These are phyloP conservation scores for Chionomys nivalis DNA, from an alignment of 2,113 vertebrate species.

Conservation along the genomic window DNA sequence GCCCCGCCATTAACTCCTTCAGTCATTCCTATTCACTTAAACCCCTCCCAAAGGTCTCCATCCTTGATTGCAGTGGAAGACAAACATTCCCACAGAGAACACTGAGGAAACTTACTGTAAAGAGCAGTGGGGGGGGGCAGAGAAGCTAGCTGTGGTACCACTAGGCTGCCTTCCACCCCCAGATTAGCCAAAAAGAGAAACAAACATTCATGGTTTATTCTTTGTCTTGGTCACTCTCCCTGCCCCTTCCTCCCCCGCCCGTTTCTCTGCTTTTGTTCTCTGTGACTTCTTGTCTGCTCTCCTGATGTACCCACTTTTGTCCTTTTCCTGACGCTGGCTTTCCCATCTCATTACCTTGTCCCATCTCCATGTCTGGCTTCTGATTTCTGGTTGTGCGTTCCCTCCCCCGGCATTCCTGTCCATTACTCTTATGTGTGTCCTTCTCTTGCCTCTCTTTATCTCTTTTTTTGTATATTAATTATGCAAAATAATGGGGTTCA, in stretches of 20 bases:
- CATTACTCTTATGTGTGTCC: background rate
- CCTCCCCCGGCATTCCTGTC: background rate
- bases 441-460: background rate
- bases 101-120: background rate
- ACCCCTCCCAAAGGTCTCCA: background rate
- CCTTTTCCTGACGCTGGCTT: background rate
- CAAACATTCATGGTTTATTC: background rate
- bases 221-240: background rate
- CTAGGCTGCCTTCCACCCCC: background rate
- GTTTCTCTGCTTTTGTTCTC: background rate
- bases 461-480: background rate
- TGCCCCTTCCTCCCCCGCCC: background rate
- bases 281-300: conserved; percentile 33
- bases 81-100: background rate
- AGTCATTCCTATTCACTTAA: background rate
- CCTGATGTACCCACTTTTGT: background rate
- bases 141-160: background rate
- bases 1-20: background rate
- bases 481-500: background rate
- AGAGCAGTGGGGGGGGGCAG: background rate
- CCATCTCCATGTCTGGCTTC: background rate
- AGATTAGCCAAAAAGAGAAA: background rate
- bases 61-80: background rate
- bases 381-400: background rate
- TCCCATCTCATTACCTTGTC: background rate